These are phyloP conservation scores for Pseudorhombus dupliciocellatus DNA, from an alignment of 2,113 vertebrate genomes.

Conservation along the genomic window DNA sequence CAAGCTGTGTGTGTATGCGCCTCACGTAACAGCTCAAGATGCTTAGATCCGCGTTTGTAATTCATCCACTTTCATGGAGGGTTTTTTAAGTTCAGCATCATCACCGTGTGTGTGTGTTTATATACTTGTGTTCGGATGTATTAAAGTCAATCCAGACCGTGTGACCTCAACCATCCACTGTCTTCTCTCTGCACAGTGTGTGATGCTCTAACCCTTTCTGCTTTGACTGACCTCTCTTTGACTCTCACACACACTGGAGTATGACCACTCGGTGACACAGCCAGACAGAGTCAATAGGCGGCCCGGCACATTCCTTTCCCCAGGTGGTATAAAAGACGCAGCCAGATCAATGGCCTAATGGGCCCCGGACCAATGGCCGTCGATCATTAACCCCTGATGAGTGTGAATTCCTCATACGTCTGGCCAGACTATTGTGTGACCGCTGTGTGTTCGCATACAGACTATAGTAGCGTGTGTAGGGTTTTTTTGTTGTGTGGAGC, in stretches of 20 bases:
- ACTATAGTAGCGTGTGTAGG: constrained; percentile 36
- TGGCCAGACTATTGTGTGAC: constrained; percentile 59
- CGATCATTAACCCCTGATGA: constrained; percentile 67
- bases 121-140: neutral
- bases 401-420: constrained; percentile 41
- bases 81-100: neutral
- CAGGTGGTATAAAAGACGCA: constrained; percentile 71
- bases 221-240: constrained; percentile 59
- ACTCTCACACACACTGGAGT: constrained; percentile 35
- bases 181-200: constrained; percentile 53
- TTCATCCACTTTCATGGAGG: constrained; percentile 4
- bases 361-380: constrained; percentile 52
- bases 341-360: constrained; percentile 71
- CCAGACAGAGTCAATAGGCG: constrained; percentile 63
- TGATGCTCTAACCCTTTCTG: constrained; percentile 39
- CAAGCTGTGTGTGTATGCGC: constrained; percentile 31
- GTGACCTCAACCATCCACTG: constrained; percentile 49
- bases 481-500: constrained; percentile 40
- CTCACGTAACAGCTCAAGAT: constrained; percentile 57
- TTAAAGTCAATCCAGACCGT: constrained; percentile 14
- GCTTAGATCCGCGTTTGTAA: constrained; percentile 61
- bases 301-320: constrained; percentile 67
- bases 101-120: neutral
- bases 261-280: constrained; percentile 57
- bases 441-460: constrained; percentile 28